Conservation (phyloP, 1,140 invertebrate species). For the Tetragnatha versicolor region DNA sequence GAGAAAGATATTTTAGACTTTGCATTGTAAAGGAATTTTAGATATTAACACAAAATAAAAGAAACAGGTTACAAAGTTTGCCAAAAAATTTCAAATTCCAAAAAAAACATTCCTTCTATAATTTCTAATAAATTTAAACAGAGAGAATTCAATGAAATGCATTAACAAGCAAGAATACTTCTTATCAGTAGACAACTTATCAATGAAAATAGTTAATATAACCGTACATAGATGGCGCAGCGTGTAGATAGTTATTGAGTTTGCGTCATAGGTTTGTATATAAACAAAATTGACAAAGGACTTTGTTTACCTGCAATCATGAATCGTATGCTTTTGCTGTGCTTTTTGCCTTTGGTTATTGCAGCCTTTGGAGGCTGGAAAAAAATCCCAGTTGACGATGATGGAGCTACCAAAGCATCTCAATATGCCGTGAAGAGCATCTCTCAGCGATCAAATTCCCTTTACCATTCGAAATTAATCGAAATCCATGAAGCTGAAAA, state of each 20-base stretch:
- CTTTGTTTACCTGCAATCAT: background rate
- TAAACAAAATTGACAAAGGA: background rate
- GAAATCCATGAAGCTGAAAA: constrained; percentile 63
- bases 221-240: background rate
- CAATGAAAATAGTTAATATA: background rate
- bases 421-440: constrained; percentile 63
- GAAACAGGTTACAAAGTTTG: no score
- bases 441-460: constrained; percentile 64
- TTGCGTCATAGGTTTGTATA: constrained; percentile 3
- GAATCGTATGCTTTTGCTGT: background rate
- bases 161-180: no score
- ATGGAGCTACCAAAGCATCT: constrained; percentile 62
- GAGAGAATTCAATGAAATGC: no score
- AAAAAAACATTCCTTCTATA: no score
- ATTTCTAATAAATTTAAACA: no score
- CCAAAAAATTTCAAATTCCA: no score
- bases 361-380: constrained; percentile 57
- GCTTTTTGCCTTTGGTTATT: constrained; percentile 4
- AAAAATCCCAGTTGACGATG: constrained; percentile 59
- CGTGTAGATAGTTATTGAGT: background rate
- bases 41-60: no score
- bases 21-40: no score
- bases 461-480: constrained; percentile 63
- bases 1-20: no score
- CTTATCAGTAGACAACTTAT: no score